A percentile compares a stretch with the other conserved stretches of the same genome.
These are phyloP conservation scores for Hetaerina americana DNA, from an alignment of 1,140 invertebrate species.

Conservation along the genomic window DNA sequence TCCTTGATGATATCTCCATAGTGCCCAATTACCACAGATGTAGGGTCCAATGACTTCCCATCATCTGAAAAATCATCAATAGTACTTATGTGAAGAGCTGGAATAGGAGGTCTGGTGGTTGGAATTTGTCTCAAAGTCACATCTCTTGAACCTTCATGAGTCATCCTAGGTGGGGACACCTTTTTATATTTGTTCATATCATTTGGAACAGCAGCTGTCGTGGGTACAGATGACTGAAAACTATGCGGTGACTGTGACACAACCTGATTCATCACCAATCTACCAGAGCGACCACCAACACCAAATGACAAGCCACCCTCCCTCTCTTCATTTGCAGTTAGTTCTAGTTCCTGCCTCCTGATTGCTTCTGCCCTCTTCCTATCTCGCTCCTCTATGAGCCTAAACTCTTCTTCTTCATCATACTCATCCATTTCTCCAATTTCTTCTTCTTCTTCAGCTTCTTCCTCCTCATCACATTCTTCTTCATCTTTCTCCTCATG, in stretches of 20 bases:
- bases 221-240: not conserved
- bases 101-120: not conserved
- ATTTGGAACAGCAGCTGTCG: not conserved
- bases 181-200: too few species aligned
- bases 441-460: conserved; percentile 11
- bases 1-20: conserved; percentile 66
- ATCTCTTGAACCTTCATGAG: not conserved
- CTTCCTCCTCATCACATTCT: conserved; percentile 9
- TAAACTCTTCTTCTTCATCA: conserved; percentile 2
- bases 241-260: not conserved
- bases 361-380: conserved; percentile 8
- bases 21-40: conserved; percentile 57
- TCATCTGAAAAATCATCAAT: conserved; percentile 9
- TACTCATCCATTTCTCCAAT: conserved; percentile 12
- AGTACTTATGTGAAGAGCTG: not conserved
- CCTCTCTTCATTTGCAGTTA: conserved; percentile 17
- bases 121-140: conserved; percentile 16
- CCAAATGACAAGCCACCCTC: not conserved
- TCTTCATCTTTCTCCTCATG: conserved; percentile 12
- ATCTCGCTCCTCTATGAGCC: conserved; percentile 12
- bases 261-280: not conserved
- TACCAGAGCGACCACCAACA: not conserved
- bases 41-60: conserved; percentile 30
- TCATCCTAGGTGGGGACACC: not conserved
- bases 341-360: conserved; percentile 17